A percentile compares a stretch with the other conserved stretches of the same genome.
Evolutionary conservation across 30 jellyfish, hydroid and myxozoan genomes (phyloP).

Genomic region (Turritopsis rubra): DNA sequence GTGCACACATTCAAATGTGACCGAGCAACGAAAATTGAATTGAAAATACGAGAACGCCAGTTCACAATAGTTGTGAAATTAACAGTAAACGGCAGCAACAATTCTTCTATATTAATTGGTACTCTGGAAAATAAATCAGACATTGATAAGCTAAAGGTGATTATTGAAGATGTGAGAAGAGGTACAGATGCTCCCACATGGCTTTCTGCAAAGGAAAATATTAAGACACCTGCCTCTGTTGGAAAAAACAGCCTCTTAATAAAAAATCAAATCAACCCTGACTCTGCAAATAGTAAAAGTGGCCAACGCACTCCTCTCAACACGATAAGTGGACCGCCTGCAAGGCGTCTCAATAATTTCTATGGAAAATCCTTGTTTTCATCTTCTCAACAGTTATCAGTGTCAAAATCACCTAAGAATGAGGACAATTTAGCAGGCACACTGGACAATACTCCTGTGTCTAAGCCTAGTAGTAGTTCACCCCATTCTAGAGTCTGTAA

Average conservation of each 20-base stretch:
- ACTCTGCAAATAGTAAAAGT: not conserved
- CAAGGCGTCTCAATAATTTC: not conserved
- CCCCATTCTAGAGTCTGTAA: not conserved
- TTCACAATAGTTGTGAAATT: not conserved
- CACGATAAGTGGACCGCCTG: not conserved
- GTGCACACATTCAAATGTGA: not conserved
- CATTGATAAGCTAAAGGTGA: not conserved
- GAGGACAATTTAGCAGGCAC: not conserved
- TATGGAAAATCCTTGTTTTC: not conserved
- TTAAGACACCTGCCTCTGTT: not conserved
- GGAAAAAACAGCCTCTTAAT: not conserved
- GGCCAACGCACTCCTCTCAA: not conserved
- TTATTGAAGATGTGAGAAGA: not conserved
- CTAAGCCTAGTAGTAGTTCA: not conserved
- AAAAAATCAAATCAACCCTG: not conserved
- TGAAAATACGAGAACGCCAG: not conserved
- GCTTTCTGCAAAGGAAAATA: not conserved
- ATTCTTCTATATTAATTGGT: not conserved
- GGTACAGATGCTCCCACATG: not conserved
- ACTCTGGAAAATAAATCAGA: not conserved
- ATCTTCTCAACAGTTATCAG: not conserved
- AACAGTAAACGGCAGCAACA: not conserved
- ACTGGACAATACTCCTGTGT: not conserved
- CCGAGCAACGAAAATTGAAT: not conserved
- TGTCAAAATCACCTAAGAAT: not conserved